Conservation (phyloP, 2,797 vertebrate species). For the Scleropages formosus region DNA sequence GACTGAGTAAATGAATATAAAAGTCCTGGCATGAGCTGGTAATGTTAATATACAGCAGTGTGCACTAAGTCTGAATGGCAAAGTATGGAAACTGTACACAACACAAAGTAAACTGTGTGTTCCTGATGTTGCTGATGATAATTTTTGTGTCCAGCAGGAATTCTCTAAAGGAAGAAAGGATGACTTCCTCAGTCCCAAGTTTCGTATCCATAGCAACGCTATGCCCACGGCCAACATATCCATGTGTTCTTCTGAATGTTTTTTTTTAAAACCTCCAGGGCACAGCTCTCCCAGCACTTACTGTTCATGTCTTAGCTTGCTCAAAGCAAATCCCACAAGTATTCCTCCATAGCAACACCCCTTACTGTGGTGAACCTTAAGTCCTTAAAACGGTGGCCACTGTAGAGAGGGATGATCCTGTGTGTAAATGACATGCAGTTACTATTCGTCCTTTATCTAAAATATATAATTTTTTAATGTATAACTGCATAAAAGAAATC, state of each 20-base stretch:
- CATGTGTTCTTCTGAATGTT: not conserved
- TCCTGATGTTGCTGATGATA: not conserved
- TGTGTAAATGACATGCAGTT: too few relatives aligned
- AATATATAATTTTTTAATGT: not conserved
- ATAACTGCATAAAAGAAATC: not conserved
- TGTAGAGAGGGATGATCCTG: slow-evolving; percentile 15
- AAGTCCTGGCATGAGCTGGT: slow-evolving; percentile 35
- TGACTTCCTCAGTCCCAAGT: not conserved
- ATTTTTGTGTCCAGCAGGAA: not conserved
- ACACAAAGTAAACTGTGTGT: too few relatives aligned
- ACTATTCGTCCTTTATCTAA: not conserved
- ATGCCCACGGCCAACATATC: not conserved
- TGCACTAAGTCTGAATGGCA: not conserved
- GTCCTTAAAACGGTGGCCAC: not conserved
- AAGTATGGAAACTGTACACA: not conserved
- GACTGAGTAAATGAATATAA: slow-evolving; percentile 46
- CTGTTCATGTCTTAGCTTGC: not conserved
- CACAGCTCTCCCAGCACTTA: not conserved
- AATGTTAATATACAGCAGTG: not conserved
- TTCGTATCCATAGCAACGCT: not conserved
- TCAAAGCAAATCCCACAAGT: slow-evolving; percentile 2
- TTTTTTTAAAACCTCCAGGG: not conserved
- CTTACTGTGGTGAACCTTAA: not conserved
- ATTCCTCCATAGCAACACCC: not conserved
- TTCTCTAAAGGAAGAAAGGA: slow-evolving; percentile 11